These are phyloP conservation scores for Pocota personata DNA, from an alignment of 2,888 invertebrate genomes.

Conservation along the genomic window DNA sequence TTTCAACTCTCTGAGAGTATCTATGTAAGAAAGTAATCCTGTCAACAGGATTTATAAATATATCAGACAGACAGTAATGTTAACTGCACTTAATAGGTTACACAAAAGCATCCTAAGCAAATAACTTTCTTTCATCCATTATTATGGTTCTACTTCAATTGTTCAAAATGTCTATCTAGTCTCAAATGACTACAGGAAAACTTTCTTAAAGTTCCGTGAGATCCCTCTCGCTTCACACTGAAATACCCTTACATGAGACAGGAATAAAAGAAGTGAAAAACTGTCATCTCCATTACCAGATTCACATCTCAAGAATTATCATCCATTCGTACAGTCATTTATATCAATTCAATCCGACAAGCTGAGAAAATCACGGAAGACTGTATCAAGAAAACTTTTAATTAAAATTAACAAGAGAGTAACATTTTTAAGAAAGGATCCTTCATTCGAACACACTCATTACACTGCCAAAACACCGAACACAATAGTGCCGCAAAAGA, in stretches of 20 bases:
- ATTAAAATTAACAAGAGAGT: conserved; percentile 62
- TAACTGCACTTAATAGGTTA: no score
- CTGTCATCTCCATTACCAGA: conserved; percentile 36
- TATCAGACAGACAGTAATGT: no score
- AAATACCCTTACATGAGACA: not conserved
- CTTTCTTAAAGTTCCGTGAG: not conserved
- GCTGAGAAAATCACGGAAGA: not conserved
- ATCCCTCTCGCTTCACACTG: not conserved
- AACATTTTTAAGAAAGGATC: not conserved
- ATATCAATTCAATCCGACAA: conserved; percentile 28
- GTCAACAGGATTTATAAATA: no score
- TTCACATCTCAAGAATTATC: conserved; percentile 36
- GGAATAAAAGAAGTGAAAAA: not conserved
- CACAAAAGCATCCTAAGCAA: no score
- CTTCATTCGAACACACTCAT: not conserved
- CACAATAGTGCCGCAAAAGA: conserved; percentile 36
- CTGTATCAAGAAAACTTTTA: conserved; percentile 55
- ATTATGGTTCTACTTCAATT: no score
- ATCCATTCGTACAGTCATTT: conserved; percentile 31
- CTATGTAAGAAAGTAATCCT: no score
- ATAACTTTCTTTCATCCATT: no score
- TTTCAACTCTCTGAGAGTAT: no score
- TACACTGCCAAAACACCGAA: conserved; percentile 30
- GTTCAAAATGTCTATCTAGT: not conserved
- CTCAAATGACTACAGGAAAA: not conserved